Percentiles rank a stretch among this genome's conserved stretches.
phyloP scores from a whole-genome alignment of 2,888 invertebrate genomes.

The Scelioninae gen. 2 region DNA sequence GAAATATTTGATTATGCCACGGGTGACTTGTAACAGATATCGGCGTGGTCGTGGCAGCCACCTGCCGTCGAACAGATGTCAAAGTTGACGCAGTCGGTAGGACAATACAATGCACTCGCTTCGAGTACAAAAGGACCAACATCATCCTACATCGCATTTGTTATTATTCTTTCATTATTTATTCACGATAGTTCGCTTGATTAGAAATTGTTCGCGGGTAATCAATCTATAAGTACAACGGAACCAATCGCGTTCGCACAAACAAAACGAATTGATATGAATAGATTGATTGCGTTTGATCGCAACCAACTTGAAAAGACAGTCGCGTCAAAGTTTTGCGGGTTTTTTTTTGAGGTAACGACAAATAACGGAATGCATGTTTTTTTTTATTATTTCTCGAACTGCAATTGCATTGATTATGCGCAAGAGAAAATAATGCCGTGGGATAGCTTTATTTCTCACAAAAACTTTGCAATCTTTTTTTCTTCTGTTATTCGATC shows the following conservation, averaged over 20 bases:
- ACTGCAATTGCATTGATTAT: too few relatives aligned
- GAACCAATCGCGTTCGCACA: slow-evolving; percentile 8
- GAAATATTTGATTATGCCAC: slow-evolving; percentile 34
- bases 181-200: slow-evolving; percentile 41
- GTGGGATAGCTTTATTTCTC: too few relatives aligned
- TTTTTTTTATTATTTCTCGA: too few relatives aligned
- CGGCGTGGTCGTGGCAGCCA: slow-evolving; percentile 38
- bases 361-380: too few relatives aligned
- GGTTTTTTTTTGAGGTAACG: too few relatives aligned
- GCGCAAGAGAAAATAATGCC: too few relatives aligned
- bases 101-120: slow-evolving; percentile 42
- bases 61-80: slow-evolving; percentile 57
- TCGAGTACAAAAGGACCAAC: slow-evolving; percentile 31
- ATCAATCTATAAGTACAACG: slow-evolving; percentile 24
- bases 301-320: background rate
- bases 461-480: too few relatives aligned
- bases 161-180: slow-evolving; percentile 44
- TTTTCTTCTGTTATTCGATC: too few relatives aligned
- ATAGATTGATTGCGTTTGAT: background rate
- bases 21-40: slow-evolving; percentile 43
- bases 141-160: too few relatives aligned
- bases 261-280: slow-evolving; percentile 4
- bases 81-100: slow-evolving; percentile 41
- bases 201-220: slow-evolving; percentile 43
- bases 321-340: too few relatives aligned